Evolutionary conservation across 2,888 invertebrate species (phyloP).

Genomic region (Lycaena phlaeas): DNA sequence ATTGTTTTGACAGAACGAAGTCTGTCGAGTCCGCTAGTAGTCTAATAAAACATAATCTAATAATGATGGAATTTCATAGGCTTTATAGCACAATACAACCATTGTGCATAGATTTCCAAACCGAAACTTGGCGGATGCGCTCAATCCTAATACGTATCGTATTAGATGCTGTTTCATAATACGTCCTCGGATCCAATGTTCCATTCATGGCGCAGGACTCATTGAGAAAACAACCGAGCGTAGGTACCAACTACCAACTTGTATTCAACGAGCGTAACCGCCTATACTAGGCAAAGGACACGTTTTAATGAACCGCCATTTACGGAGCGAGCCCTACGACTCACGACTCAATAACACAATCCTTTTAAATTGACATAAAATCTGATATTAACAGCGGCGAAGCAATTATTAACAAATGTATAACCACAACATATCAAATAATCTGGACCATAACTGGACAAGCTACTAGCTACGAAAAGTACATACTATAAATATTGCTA

Average conservation of each 20-base stretch:
- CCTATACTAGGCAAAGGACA: slow-evolving; percentile 22
- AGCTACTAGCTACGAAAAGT: too few species aligned
- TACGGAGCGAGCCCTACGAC: slow-evolving; percentile 25
- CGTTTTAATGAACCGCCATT: slow-evolving; percentile 27
- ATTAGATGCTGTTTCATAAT: slow-evolving; percentile 41
- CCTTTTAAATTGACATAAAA: background rate
- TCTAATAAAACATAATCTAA: too few species aligned
- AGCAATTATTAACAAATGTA: too few species aligned
- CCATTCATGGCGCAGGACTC: slow-evolving; percentile 36
- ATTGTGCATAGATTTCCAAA: background rate
- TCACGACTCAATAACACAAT: slow-evolving; percentile 20
- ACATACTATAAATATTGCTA: too few species aligned
- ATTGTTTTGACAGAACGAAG: too few species aligned
- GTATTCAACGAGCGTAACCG: slow-evolving; percentile 41
- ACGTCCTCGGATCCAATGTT: slow-evolving; percentile 46
- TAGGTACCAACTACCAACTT: slow-evolving; percentile 31
- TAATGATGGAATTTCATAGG: too few species aligned
- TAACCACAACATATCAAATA: too few species aligned
- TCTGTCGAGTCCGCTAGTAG: too few species aligned
- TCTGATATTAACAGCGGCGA: too few species aligned
- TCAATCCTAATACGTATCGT: slow-evolving; percentile 16
- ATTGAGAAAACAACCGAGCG: slow-evolving; percentile 35
- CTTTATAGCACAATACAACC: too few species aligned
- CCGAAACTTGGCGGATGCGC: background rate
- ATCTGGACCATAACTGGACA: too few species aligned